Evolutionary conservation across 1,140 invertebrate genomes (phyloP), one percentile per base, ranked within the genome.

Genomic region (Megalopta genalis): DNA sequence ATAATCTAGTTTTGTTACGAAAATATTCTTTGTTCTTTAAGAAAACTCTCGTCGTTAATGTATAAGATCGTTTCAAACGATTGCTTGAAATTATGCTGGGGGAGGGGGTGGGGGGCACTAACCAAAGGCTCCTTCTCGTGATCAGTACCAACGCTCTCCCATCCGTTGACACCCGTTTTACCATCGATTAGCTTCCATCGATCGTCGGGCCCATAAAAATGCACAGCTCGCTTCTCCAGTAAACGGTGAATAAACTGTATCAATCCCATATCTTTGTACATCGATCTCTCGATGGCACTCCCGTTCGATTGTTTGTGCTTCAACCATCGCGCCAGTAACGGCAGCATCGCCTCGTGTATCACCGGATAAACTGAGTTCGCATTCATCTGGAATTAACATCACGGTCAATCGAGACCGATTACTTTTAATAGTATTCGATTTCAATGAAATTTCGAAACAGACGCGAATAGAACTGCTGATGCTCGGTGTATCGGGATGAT

Each of bases 191-290:
- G 85, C 54, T 92, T 88, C 85, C 94, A 95, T 39, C 86, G 87
- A 88, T 95, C 95, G 5, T 88, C 70, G 1, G 88, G 63, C 0
- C 92, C 92, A 79, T 94, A 92, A 77, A 95, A 95, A 1, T 90
- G 88, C 0, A 94, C 88, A 0, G 94, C 94, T 25, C 94, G 87
- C 72, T 95, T 95, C 37, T 92, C 93, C 42, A 95, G 80, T 42
- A 95, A 88, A 27, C 94, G 91, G 72, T 95, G 93, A 27, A 95
- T 93, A 7, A 95, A 92, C 27, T 94, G 90, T 8, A 93, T 85
- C 25, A 95, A 88, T 1, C 90, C 90, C 93, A 95, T 94, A 25
- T 94, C 90, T 86, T 93, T 93, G 83, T 94, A 95, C 23, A 95
- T 83, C 0, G 90, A 84, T 77, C 93, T 94, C 81, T 95, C 94